Evolutionary conservation across 30 jellyfish, hydroid and myxozoan species (phyloP).

Genomic region (Turritopsis rubra): DNA sequence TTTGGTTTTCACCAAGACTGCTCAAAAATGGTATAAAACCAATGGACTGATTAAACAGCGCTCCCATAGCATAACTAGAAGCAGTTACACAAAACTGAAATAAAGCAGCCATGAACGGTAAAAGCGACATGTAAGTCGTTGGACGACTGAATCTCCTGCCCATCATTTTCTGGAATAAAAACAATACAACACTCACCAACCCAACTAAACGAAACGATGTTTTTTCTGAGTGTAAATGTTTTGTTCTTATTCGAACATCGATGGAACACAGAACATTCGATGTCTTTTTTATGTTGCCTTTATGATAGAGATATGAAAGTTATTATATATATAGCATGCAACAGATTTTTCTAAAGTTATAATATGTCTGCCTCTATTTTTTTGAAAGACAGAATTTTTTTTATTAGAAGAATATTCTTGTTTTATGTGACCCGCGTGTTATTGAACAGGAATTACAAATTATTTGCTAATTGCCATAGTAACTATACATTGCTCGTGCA

Average conservation of each 20-base stretch:
- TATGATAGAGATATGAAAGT: no score
- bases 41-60: slow-evolving; percentile 1
- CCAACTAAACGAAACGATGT: not conserved
- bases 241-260: not conserved
- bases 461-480: not conserved
- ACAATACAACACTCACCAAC: not conserved
- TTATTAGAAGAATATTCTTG: not conserved
- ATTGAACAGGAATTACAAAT: not conserved
- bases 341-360: not conserved
- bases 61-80: slow-evolving; percentile 22
- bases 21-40: slow-evolving; percentile 23
- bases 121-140: not conserved
- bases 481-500: not conserved
- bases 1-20: slow-evolving; percentile 19
- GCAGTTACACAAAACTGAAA: slow-evolving; percentile 3
- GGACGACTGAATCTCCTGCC: not conserved
- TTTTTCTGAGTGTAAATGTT: not conserved
- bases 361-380: no score
- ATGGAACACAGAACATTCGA: not conserved
- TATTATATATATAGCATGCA: not conserved
- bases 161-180: not conserved
- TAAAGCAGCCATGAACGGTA: slow-evolving; percentile 17
- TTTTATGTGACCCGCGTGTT: not conserved
- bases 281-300: not conserved
- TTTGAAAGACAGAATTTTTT: not conserved